Conservation (phyloP, 2,797 vertebrate species). For the Chanos chanos region DNA sequence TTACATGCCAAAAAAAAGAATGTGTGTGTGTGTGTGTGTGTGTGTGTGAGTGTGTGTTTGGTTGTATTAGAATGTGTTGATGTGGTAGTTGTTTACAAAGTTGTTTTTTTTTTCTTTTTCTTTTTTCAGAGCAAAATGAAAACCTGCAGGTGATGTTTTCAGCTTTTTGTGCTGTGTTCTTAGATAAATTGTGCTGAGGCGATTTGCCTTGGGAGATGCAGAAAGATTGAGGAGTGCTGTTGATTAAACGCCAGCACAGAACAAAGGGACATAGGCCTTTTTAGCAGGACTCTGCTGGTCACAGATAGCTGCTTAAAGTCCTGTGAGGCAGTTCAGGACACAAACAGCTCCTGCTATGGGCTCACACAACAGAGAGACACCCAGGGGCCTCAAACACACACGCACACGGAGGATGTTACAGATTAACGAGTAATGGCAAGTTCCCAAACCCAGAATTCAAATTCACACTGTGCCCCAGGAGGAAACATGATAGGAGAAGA, state of each 20-base stretch:
- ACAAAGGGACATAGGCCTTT: slow-evolving; percentile 60
- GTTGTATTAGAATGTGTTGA: slow-evolving; percentile 19
- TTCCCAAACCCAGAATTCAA: slow-evolving; percentile 57
- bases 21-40: slow-evolving; percentile 15
- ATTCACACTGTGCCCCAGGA: slow-evolving; percentile 56
- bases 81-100: slow-evolving; percentile 3
- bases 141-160: slow-evolving; percentile 44
- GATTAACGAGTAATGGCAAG: slow-evolving; percentile 64
- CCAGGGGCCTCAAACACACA: slow-evolving; percentile 30
- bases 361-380: slow-evolving; percentile 38
- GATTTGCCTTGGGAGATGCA: not conserved
- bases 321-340: slow-evolving; percentile 57
- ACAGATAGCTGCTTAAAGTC: slow-evolving; percentile 56
- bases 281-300: slow-evolving; percentile 53
- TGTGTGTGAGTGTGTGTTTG: not conserved
- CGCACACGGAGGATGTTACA: slow-evolving; percentile 54
- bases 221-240: not conserved
- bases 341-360: slow-evolving; percentile 54
- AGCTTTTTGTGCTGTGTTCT: not conserved
- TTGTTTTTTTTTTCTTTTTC: slow-evolving; percentile 15
- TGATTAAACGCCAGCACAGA: slow-evolving; percentile 54
- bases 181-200: not conserved
- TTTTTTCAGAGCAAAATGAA: slow-evolving; percentile 58
- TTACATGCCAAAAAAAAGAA: slow-evolving; percentile 56
- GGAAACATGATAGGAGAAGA: slow-evolving; percentile 61